Evolutionary conservation across 2,888 invertebrate genomes (phyloP), one percentile per base, ranked within the genome.

Genomic region (Neoascia interrupta): DNA sequence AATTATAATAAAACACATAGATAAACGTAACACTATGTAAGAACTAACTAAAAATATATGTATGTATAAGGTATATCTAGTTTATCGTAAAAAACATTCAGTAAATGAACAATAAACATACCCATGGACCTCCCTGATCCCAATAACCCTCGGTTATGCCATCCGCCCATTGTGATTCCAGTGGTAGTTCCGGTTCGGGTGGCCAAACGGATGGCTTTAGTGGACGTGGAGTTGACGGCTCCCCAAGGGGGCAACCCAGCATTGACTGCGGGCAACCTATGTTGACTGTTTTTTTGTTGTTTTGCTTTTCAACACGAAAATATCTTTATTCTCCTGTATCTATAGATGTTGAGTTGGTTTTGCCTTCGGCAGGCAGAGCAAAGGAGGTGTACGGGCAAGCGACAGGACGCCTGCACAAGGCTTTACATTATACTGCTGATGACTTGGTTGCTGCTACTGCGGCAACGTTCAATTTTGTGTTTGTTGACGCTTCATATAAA

Each of bases 221-320:
- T 74, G 83, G 83, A 76, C 83, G 83, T 81, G 84, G 83, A 58
- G 83, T 81, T 79, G 84, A 83, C 72, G 84, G 83, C 69, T 84
- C 84, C 84, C 84, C 84, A 81, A 82, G 82, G 83, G 85, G 84
- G 83, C 85, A 85, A 84, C 84, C 84, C 82, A 85, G 82, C 75
- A 85, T 82, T 63, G 85, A 85, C 83, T 85, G 85, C 81, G 84
- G 84, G 83, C 85, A 85, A 84, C 85, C 85, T 85, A 85, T 85
- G 83, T 84, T 85, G 84, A 83, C 82, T 72, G 69, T 75, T 61
- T 81, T 70, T 63, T 79, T 51, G 51, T 68, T 45, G 80, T 64
- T 76, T 76, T 72, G 47, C 61, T 72, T 61, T 75, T 81, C 70
- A 70, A 81, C 66, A 81, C 70, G 49, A 70, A 61, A 45, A 66